These are phyloP conservation scores for Ploceus nigricollis DNA, from an alignment of 2,113 vertebrate genomes.

Conservation along the genomic window DNA sequence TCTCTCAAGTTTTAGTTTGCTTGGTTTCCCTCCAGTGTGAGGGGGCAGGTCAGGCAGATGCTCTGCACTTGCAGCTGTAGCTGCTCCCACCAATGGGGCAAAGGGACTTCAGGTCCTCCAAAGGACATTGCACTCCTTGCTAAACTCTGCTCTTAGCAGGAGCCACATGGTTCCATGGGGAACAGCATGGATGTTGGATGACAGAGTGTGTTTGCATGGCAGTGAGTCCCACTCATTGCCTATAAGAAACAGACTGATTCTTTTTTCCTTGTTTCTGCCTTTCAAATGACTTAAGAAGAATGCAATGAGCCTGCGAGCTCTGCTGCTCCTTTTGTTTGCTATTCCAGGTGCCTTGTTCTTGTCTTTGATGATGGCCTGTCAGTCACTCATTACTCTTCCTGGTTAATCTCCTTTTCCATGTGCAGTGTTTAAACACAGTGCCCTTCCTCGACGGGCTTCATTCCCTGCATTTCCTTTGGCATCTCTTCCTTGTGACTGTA, in stretches of 20 bases:
- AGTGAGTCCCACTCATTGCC: neutral
- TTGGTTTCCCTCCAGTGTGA: neutral
- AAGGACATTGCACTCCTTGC: neutral
- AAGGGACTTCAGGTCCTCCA: neutral
- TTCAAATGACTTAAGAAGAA: neutral
- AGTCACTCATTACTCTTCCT: neutral
- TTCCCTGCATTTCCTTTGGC: neutral
- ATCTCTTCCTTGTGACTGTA: neutral
- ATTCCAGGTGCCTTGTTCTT: neutral
- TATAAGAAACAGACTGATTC: neutral
- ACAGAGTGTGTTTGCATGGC: neutral
- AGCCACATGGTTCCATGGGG: neutral
- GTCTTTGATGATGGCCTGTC: neutral
- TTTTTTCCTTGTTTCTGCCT: neutral
- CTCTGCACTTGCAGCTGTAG: neutral
- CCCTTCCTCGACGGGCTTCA: neutral
- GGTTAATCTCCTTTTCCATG: neutral
- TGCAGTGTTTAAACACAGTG: neutral
- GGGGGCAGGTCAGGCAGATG: neutral
- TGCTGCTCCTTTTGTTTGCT: neutral
- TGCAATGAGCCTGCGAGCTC: fast-evolving
- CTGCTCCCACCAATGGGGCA: neutral
- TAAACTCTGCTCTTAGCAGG: neutral
- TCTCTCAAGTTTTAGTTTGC: neutral
- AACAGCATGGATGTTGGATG: neutral